Evolutionary conservation across 2,113 vertebrate species (phyloP).

Genomic region (Pelmatolapia mariae): DNA sequence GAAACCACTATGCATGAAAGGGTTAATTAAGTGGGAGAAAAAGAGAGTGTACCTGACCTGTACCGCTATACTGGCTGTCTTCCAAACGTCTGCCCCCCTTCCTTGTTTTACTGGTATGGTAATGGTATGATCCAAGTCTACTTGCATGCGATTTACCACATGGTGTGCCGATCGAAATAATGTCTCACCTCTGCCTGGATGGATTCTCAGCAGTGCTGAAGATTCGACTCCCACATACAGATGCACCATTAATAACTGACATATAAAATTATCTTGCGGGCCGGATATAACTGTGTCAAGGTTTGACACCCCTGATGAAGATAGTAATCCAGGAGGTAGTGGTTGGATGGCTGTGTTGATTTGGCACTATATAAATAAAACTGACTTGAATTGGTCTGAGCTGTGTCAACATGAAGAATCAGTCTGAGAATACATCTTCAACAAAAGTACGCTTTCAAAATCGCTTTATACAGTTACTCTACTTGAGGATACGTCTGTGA

Average conservation of each 20-base stretch:
- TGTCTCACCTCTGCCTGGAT: not conserved
- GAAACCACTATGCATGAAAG: not conserved
- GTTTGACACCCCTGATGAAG: not conserved
- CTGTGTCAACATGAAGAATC: not conserved
- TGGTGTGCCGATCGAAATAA: not conserved
- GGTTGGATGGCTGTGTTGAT: not conserved
- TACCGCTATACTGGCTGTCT: not conserved
- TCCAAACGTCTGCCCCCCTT: not conserved
- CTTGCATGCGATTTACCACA: not conserved
- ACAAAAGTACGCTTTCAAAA: not conserved
- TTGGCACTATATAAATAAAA: not conserved
- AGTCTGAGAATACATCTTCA: not conserved
- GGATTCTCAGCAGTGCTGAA: not conserved
- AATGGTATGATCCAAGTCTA: not conserved
- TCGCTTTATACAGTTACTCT: not conserved
- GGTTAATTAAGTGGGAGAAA: no score
- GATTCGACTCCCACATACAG: not conserved
- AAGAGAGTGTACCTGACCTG: not conserved
- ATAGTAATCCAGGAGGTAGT: not conserved
- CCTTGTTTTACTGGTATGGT: not conserved
- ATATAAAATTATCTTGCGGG: not conserved
- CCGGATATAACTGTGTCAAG: not conserved
- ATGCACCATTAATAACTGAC: not conserved
- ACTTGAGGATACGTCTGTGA: not conserved
- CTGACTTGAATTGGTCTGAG: not conserved